phyloP scores from a whole-genome alignment of 2,888 invertebrate genomes.

The Lithophane semibrunnea region DNA sequence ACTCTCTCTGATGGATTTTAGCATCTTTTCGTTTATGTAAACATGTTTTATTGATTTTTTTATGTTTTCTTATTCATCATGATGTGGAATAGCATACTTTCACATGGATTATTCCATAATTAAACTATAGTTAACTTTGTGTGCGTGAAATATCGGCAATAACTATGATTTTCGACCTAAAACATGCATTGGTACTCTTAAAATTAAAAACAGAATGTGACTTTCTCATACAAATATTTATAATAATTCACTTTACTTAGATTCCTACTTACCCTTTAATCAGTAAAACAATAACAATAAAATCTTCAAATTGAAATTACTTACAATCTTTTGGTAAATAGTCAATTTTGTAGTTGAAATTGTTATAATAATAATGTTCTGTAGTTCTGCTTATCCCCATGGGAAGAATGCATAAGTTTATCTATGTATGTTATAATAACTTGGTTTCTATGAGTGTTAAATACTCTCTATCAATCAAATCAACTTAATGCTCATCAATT shows the following conservation, averaged over 20 bases:
- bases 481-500: background rate
- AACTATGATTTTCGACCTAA: background rate
- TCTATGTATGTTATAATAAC: no score
- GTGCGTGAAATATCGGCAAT: background rate
- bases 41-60: background rate
- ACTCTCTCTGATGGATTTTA: background rate
- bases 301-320: background rate
- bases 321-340: background rate
- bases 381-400: no score
- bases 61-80: background rate
- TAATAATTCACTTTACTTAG: background rate
- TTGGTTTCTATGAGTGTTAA: background rate
- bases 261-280: background rate
- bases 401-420: no score
- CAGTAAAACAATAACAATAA: background rate
- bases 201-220: background rate
- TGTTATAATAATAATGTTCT: no score
- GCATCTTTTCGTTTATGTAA: background rate
- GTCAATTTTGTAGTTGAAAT: background rate
- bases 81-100: background rate
- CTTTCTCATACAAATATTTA: no score
- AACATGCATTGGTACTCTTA: background rate
- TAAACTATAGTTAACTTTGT: background rate
- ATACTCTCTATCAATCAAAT: background rate
- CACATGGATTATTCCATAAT: rapidly evolving